Evolutionary conservation across 1,140 invertebrate genomes (phyloP), one percentile per base, ranked within the genome.

Genomic region (Atta cephalotes): DNA sequence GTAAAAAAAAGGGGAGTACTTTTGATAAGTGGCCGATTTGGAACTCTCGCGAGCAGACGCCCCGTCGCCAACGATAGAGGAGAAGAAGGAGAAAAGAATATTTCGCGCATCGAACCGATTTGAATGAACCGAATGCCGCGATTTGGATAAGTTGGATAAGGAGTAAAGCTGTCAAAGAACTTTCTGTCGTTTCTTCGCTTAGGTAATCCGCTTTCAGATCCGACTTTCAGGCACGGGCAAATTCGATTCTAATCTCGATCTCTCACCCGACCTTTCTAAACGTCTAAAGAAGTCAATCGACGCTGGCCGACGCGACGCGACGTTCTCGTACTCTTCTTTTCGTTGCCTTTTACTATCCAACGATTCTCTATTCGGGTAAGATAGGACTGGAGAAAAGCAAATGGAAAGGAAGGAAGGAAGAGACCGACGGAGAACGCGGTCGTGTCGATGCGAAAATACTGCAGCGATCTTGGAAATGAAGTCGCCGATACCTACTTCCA

Each of bases 371-470:
- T 31, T 3, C 49, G 35, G 28, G 77, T 31, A 60, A 66, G 49
- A 66, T 58, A 28, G 62, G 18, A 58, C 16, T 28, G 45, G 51
- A 80, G 35, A 45, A 79, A 21, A 25, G 63, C 25, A 12, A 39
- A 49, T 45, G 80, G 18, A 18, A 35, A 56, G 18, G n/a, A 21
- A 25, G 35, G n/a, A 49, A 80, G 39, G 21, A 39, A 56, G 60
- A 65, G 28, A 12, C 25, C 21, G 51, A 49, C 49, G 77, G 62
- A 10, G 25, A 62, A 60, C 25, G 63, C 56, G 39, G 9, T 80
- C 74, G 70, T 39, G 60, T 78, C 88, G 86, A 86, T 89, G 63
- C 63, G 87, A 89, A 91, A 90, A 86, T 90, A 88, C 82, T 86
- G 77, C 85, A 77, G 81, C n/a, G 88, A 90, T 90, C 68, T 80